Evolutionary conservation across 2,888 invertebrate genomes (phyloP), one percentile per base, ranked within the genome.

Genomic region (Exephanes ischioxanthus): DNA sequence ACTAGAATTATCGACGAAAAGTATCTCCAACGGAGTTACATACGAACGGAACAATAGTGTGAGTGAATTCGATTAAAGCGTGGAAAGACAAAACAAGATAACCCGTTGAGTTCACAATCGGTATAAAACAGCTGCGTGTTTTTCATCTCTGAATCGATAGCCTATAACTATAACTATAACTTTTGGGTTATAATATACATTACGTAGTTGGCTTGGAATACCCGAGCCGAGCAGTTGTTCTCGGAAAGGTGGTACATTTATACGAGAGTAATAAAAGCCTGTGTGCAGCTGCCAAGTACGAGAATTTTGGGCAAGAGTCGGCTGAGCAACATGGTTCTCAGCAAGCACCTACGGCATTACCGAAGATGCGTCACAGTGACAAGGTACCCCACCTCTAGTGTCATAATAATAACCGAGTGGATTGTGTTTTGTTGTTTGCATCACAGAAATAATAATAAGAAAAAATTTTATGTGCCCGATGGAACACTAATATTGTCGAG

Each of bases 311-410:
- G 63, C 63, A 30, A 14, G 11, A 3, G 63, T 63, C 63, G 2
- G 63, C 63, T 33, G 16, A 30, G 63, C 30, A 16, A n/a, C 33
- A 94, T 94, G 94, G 92, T 94, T 53, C 89, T 94, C 6, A 93
- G 93, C 85, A 94, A 93, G 88, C 93, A 93, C 86, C 86, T 93
- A 63, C 91, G 89, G 79, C 91, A 92, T 87, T 94, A 90, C 87
- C 90, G 91, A 82, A 92, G 90, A 89, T 93, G 93, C 84, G 88
- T 93, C 66, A 86, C 90, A 67, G 83, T 92, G n/a, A 88, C 91
- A 16, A 92, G 92, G 92, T 93, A 89, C 14, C 88, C 88, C 84
- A 68, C 58, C 63, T 63, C 73, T 61, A 67, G 67, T 63, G 63
- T 33, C 33, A 33, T 30, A n/a, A 33, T 16, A 55, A 55, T 55